These are phyloP conservation scores for Hypomesus transpacificus DNA, from an alignment of 2,113 vertebrate species.

Conservation along the genomic window DNA sequence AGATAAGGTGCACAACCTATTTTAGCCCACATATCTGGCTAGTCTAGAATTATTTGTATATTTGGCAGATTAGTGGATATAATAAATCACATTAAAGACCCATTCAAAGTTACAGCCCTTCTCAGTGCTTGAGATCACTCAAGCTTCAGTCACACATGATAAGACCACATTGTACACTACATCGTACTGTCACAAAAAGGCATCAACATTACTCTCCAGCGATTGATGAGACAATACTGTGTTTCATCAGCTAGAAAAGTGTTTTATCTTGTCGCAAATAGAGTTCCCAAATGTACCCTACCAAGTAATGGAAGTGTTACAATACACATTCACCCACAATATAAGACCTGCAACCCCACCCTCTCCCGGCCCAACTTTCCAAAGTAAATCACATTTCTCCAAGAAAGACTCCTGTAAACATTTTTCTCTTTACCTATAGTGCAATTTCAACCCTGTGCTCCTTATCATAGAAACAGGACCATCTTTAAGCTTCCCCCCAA, in stretches of 20 bases:
- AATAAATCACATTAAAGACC: constrained; percentile 1
- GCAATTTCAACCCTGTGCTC: constrained; percentile 64
- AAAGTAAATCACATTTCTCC: constrained; percentile 46
- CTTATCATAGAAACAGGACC: constrained; percentile 46
- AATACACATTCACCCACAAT: constrained; percentile 61
- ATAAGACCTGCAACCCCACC: constrained; percentile 30
- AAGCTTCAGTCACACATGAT: neutral
- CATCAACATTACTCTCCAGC: neutral
- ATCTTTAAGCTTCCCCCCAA: constrained; percentile 46
- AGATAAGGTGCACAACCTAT: constrained; percentile 13
- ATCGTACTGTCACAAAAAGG: neutral
- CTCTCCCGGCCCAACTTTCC: constrained; percentile 26
- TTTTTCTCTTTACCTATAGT: constrained; percentile 55
- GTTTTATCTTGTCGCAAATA: neutral
- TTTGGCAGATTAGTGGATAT: neutral
- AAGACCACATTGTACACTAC: neutral
- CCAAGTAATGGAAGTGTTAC: constrained; percentile 51
- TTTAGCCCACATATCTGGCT: neutral
- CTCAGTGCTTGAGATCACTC: neutral
- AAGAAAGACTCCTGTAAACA: constrained; percentile 52
- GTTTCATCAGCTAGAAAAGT: neutral
- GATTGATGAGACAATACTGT: neutral
- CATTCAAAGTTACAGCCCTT: neutral
- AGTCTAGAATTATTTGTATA: neutral
- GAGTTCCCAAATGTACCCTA: neutral